A percentile compares a stretch with the other conserved stretches of the same genome.
Conservation (phyloP, 2,888 invertebrate genomes). For the Parnassius orleans region DNA sequence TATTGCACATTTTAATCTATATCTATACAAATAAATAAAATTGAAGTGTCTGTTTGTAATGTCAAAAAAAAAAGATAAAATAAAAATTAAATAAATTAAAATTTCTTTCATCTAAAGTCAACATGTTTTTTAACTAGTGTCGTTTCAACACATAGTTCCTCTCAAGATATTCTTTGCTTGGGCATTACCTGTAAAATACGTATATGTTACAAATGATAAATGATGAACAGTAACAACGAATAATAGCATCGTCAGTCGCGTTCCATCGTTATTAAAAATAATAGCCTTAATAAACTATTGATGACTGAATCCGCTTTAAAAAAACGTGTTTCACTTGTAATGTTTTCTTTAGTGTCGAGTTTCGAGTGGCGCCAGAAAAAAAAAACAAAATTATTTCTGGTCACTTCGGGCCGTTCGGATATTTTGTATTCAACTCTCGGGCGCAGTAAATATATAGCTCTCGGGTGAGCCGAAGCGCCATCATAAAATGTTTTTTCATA, state of each 20-base stretch:
- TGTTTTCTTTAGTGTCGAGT: slow-evolving; percentile 16
- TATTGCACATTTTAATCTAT: no score
- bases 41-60: no score
- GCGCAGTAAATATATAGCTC: slow-evolving; percentile 29
- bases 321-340: slow-evolving; percentile 14
- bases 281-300: slow-evolving; percentile 14
- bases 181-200: no score
- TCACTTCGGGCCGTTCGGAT: slow-evolving; percentile 25
- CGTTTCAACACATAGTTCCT: no score
- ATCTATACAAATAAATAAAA: no score
- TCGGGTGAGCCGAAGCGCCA: slow-evolving; percentile 56
- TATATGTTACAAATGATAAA: no score
- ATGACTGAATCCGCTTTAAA: slow-evolving; percentile 16
- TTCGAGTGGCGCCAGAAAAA: slow-evolving; percentile 24
- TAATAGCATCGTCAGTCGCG: neutral
- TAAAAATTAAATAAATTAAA: no score
- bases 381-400: slow-evolving; percentile 25
- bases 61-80: no score
- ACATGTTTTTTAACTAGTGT: no score
- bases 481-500: slow-evolving; percentile 61
- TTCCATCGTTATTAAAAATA: slow-evolving; percentile 9
- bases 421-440: slow-evolving; percentile 33
- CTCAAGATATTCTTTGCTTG: no score
- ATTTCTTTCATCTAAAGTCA: no score
- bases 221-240: no score